Evolutionary conservation across 2,888 invertebrate species (phyloP).

Genomic region (Galerucella calmariensis): DNA sequence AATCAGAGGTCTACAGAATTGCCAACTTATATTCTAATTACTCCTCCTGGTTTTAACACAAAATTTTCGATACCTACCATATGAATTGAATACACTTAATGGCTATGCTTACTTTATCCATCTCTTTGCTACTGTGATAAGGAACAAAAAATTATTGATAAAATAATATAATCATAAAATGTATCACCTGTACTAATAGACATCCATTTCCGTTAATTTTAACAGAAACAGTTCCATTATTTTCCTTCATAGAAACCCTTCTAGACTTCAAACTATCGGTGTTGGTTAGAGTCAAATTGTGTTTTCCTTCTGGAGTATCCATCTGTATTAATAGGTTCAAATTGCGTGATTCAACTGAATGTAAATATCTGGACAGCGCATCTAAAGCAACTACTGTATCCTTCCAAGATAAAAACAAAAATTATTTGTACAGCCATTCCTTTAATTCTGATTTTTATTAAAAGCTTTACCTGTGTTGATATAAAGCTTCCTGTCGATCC

Average conservation of each 20-base stretch:
- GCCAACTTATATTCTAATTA: too few relatives aligned
- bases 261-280: conserved; percentile 67
- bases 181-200: conserved; percentile 67
- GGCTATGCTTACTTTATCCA: too few relatives aligned
- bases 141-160: too few relatives aligned
- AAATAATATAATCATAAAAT: not conserved
- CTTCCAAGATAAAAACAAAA: conserved; percentile 53
- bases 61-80: too few relatives aligned
- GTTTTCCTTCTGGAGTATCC: conserved; percentile 62
- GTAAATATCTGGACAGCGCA: conserved; percentile 70
- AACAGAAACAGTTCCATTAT: conserved; percentile 63
- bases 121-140: too few relatives aligned
- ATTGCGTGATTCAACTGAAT: conserved; percentile 62
- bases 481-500: conserved; percentile 78
- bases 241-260: conserved; percentile 61
- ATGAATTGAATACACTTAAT: too few relatives aligned
- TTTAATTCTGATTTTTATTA: too few relatives aligned
- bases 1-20: too few relatives aligned
- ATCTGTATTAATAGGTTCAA: conserved; percentile 66
- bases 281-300: conserved; percentile 63
- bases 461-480: conserved; percentile 74
- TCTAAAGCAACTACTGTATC: conserved; percentile 73
- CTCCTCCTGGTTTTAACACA: too few relatives aligned
- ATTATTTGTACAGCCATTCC: not conserved
- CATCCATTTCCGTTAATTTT: conserved; percentile 69